These are phyloP conservation scores for Dermatemys mawii DNA, from an alignment of 2,113 vertebrate species.

Conservation along the genomic window DNA sequence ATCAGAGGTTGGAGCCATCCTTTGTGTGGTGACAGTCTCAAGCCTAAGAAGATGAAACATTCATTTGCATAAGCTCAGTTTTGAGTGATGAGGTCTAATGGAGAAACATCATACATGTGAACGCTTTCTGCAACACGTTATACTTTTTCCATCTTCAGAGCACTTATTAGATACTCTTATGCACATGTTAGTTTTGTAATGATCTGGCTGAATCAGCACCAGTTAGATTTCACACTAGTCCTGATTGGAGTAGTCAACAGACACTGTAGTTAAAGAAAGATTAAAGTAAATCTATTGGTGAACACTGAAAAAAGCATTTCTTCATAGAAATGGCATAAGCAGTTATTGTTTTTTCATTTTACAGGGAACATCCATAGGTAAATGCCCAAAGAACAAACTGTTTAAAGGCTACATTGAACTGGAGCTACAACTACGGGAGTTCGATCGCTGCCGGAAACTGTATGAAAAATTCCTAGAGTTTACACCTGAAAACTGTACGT, in stretches of 20 bases:
- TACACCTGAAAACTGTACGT: slow-evolving; percentile 94
- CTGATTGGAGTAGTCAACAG: background rate
- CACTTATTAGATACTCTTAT: background rate
- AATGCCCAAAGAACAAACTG: slow-evolving; percentile 97
- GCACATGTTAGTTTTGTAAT: background rate
- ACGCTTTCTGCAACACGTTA: background rate
- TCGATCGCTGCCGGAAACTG: slow-evolving; percentile 96
- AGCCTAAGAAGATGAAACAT: background rate
- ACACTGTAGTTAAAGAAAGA: background rate
- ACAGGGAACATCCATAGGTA: slow-evolving; percentile 93
- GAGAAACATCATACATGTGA: rapidly evolving
- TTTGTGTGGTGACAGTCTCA: background rate
- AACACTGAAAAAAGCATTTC: rapidly evolving
- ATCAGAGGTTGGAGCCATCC: background rate
- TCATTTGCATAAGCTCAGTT: background rate
- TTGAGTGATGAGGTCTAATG: rapidly evolving
- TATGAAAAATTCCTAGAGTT: slow-evolving; percentile 98
- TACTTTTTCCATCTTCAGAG: background rate
- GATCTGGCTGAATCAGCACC: background rate
- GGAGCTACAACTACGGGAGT: slow-evolving; percentile 95
- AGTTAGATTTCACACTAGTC: background rate
- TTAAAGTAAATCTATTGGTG: rapidly evolving
- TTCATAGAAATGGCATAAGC: background rate
- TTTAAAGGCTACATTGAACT: slow-evolving; percentile 98
- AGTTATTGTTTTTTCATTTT: background rate